A percentile compares a stretch with the other conserved stretches of the same genome.
phyloP scores from a whole-genome alignment of 2,113 vertebrate species.

The Lota lota region DNA sequence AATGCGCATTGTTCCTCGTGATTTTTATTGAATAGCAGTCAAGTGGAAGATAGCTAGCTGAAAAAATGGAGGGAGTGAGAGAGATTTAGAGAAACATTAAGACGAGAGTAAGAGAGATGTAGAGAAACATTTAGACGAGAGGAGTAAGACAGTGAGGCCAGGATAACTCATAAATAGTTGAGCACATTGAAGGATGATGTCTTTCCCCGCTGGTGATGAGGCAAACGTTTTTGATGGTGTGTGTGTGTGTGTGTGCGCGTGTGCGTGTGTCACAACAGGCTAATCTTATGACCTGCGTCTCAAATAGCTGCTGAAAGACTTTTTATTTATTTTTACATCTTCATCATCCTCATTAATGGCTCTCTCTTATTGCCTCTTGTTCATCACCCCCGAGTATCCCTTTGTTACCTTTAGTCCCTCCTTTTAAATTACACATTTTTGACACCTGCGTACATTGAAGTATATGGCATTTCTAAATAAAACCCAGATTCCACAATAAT shows the following conservation, averaged over 20 bases:
- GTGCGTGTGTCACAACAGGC: neutral
- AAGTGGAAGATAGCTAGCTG: neutral
- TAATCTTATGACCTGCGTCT: slow-evolving; percentile 41
- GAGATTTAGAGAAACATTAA: neutral
- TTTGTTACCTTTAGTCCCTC: too few relatives aligned
- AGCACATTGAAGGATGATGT: too few relatives aligned
- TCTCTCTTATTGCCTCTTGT: too few relatives aligned
- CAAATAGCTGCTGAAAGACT: slow-evolving; percentile 33
- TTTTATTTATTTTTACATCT: neutral
- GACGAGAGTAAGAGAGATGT: neutral
- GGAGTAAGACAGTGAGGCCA: slow-evolving; percentile 12
- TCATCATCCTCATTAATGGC: neutral
- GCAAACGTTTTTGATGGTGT: too few relatives aligned
- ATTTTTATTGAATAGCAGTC: neutral
- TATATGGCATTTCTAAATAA: neutral
- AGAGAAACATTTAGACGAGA: slow-evolving; percentile 3
- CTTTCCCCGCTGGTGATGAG: too few relatives aligned
- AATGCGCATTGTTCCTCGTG: too few relatives aligned
- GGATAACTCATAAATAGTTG: slow-evolving; percentile 3
- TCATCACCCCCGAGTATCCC: too few relatives aligned
- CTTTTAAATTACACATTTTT: too few relatives aligned
- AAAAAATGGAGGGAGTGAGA: neutral
- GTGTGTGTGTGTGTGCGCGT: too few relatives aligned
- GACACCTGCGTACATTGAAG: too few relatives aligned
- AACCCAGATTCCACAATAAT: neutral